Base-by-base conservation (phyloP, 2,888 invertebrate species). In the Argyra leucocephala region DNA sequence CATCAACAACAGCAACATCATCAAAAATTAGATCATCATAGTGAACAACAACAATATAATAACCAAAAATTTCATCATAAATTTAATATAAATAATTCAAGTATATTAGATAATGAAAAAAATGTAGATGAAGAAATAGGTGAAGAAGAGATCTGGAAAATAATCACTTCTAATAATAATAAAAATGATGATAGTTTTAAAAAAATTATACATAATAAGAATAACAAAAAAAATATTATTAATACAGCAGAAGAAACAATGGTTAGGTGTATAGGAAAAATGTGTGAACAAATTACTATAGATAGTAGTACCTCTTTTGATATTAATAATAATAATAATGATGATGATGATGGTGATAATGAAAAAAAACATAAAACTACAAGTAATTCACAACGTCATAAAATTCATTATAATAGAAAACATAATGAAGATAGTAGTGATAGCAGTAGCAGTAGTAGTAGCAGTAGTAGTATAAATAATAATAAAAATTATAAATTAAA, bases 161-260 rank as follows among this genome's bases (percentile, higher is more conserved):
- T 18, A 18, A 48, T 15, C 9, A 48, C 9, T 48, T 18, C 74
- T 60, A 73, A 75, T 69, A 74, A 73, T 64, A 73, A 71, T 64
- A 48, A 63, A 22, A 26, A 63, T 37, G 6, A 59, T 10, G 36
- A 64, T 23, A 4, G 36, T 62, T 1, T 61, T 31, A 5, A 37
- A 31, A 57, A 22, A 31, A 61, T 6, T 22, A 23, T 5, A 31
- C 21, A 31, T 62, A 37, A 5, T 37, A 36, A 9, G 22, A 62
- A 15, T 10, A 10, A 36, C 22, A 37, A 22, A 12, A 24, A 26
- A 26, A 26, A 21, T 23, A 59, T 22, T 59, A 22, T 26, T 10
- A 61, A 37, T 62, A 22, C 3, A 22, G 36, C 9, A 21, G 36
- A 62, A 21, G 12, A 22, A 58, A 18, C 58, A 58, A 58, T 22